These are phyloP conservation scores for Dromiciops gliroides DNA, from an alignment of 2,113 vertebrate species.

Conservation along the genomic window DNA sequence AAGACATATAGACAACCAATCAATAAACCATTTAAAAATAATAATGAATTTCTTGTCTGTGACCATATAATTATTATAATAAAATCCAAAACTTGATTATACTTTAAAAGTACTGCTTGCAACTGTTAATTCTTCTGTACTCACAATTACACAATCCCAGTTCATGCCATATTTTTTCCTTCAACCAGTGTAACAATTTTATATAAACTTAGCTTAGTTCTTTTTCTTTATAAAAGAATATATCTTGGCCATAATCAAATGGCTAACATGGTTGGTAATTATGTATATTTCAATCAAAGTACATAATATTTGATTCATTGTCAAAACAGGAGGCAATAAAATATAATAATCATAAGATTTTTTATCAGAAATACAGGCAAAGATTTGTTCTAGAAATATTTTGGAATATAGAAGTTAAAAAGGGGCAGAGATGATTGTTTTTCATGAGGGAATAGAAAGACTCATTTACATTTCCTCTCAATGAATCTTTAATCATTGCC, in stretches of 20 bases:
- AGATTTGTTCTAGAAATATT: constrained; percentile 43
- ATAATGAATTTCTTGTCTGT: too few relatives aligned
- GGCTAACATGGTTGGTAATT: not conserved
- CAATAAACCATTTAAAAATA: too few relatives aligned
- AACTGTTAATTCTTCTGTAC: too few relatives aligned
- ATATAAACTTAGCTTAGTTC: not conserved
- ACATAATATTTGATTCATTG: constrained; percentile 24
- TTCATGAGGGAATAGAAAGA: not conserved
- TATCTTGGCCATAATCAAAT: constrained; percentile 23
- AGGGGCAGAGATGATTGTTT: constrained; percentile 13
- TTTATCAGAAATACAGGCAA: constrained; percentile 3
- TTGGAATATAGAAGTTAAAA: not conserved
- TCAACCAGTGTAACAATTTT: too few relatives aligned
- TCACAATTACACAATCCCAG: too few relatives aligned
- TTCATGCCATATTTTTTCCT: too few relatives aligned
- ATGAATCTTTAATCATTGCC: not conserved
- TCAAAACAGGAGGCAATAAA: constrained; percentile 4
- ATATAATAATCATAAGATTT: constrained; percentile 35
- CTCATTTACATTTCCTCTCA: not conserved
- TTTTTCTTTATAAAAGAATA: constrained; percentile 11
- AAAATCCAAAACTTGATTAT: too few relatives aligned
- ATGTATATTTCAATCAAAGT: constrained; percentile 31
- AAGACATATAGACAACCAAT: too few relatives aligned
- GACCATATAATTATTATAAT: too few relatives aligned
- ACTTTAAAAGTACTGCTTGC: too few relatives aligned